A percentile compares a stretch with the other conserved stretches of the same genome.
These are phyloP conservation scores for Poeciliopsis paucimaculata DNA, from an alignment of 2,797 vertebrate genomes.

Conservation along the genomic window DNA sequence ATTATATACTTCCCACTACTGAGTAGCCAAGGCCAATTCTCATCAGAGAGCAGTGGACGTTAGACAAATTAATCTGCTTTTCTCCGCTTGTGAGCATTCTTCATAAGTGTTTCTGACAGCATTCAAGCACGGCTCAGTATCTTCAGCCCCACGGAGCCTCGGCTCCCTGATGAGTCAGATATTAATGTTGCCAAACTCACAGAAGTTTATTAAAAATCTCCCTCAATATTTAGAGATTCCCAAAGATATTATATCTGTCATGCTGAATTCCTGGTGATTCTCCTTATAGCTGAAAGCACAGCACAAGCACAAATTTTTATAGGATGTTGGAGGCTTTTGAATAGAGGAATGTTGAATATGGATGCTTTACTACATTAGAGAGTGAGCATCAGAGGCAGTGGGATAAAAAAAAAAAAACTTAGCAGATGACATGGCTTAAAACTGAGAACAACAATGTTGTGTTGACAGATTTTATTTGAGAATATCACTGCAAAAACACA, in stretches of 20 bases:
- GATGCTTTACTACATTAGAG: constrained; percentile 2
- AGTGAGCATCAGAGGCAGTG: background rate
- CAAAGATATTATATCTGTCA: constrained; percentile 25
- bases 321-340: background rate
- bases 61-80: constrained; percentile 8
- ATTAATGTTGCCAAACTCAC: constrained; percentile 10
- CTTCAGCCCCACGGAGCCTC: constrained; percentile 1
- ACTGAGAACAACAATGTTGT: background rate
- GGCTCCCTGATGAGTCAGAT: constrained; percentile 28
- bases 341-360: constrained; percentile 1
- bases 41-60: constrained; percentile 6
- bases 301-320: constrained; percentile 13
- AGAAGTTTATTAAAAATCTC: constrained; percentile 24
- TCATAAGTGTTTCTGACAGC: constrained; percentile 11
- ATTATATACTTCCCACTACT: background rate
- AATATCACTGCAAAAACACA: background rate
- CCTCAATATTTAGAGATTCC: constrained; percentile 22
- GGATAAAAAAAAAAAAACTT: background rate
- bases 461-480: background rate
- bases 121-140: constrained; percentile 17
- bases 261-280: constrained; percentile 23
- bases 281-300: constrained; percentile 10
- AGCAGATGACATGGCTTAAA: background rate
- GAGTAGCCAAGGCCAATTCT: constrained; percentile 6
- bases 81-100: constrained; percentile 16